Evolutionary conservation across 2,888 invertebrate genomes (phyloP).

Genomic region (Thecophora atra): DNA sequence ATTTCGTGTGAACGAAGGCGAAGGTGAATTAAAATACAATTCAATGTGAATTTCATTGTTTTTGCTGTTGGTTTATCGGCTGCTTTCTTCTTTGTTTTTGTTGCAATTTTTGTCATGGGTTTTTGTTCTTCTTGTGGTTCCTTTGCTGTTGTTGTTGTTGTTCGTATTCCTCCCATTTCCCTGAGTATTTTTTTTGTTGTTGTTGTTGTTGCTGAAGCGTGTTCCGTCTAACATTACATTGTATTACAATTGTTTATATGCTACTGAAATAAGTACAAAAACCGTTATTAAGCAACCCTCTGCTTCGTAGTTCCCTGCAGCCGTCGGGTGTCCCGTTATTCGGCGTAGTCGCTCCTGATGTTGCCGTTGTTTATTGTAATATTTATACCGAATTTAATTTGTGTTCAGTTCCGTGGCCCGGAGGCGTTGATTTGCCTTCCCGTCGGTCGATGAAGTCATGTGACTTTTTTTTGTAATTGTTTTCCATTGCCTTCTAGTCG

Average conservation of each 20-base stretch:
- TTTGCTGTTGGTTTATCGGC: not conserved
- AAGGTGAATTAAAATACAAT: no score
- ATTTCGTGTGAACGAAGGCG: slow-evolving; percentile 9
- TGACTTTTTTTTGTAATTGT: slow-evolving; percentile 35
- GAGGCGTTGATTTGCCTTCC: slow-evolving; percentile 20
- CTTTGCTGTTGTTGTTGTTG: not conserved
- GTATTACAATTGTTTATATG: slow-evolving; percentile 4
- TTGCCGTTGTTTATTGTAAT: not conserved
- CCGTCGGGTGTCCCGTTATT: not conserved
- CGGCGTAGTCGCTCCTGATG: not conserved
- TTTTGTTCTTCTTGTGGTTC: no score
- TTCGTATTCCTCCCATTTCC: not conserved
- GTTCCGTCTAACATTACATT: slow-evolving; percentile 34
- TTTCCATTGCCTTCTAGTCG: not conserved
- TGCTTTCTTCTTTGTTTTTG: not conserved
- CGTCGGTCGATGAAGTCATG: slow-evolving; percentile 30
- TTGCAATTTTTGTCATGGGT: no score
- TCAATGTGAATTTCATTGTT: no score
- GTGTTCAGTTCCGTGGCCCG: not conserved
- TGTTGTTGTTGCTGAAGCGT: slow-evolving; percentile 33
- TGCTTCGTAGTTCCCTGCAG: not conserved
- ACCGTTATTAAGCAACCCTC: slow-evolving; percentile 9
- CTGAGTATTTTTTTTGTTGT: not conserved
- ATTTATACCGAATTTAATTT: slow-evolving; percentile 4
- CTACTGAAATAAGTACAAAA: slow-evolving; percentile 1